Evolutionary conservation across 2,888 invertebrate species (phyloP), one percentile per base, ranked within the genome.

Genomic region (Chloroclysta siterata): DNA sequence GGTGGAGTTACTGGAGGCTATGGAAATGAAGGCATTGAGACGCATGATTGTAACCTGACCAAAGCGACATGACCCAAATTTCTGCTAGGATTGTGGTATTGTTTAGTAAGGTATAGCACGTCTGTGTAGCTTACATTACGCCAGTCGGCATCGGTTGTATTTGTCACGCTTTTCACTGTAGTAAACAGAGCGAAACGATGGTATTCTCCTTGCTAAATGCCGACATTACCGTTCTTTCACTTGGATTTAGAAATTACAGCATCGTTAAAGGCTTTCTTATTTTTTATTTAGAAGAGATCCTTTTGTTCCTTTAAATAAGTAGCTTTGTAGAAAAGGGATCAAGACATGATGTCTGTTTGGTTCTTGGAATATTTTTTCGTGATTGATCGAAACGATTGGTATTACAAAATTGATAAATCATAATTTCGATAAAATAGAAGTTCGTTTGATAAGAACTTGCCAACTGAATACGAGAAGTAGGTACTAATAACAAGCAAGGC

Each of bases 101-200:
- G 48, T 57, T 57, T 17, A 46, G 3, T 17, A 17, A 17, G 60
- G 54, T 66, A 56, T 54, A 58, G 36, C 8, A 11, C 36, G 11
- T 39, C 11, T 11, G 36, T 39, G 36, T 11, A 11, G 36, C 36
- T 39, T 11, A 53, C 53, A 57, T 80, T 81, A 74, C 75, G 74
- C 74, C 70, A 70, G 76, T 78, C 74, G 67, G 66, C 7, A 33
- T 13, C 36, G n/a, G 22, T 7, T 71, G 70, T 71, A 73, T 84
- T 87, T 88, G 89, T 88, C 85, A 89, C 88, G 89, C 87, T 89
- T 88, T 90, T 89, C 85, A 84, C 81, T 66, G 71, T 57, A 74
- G 71, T 76, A 89, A 88, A 66, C 89, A 89, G 90, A 90, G 85
- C 90, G 86, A 69, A 73, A 88, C 90, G 87, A 84, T 85, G 72